Base-by-base conservation (phyloP, 1,140 invertebrate genomes). In the Limonius californicus region DNA sequence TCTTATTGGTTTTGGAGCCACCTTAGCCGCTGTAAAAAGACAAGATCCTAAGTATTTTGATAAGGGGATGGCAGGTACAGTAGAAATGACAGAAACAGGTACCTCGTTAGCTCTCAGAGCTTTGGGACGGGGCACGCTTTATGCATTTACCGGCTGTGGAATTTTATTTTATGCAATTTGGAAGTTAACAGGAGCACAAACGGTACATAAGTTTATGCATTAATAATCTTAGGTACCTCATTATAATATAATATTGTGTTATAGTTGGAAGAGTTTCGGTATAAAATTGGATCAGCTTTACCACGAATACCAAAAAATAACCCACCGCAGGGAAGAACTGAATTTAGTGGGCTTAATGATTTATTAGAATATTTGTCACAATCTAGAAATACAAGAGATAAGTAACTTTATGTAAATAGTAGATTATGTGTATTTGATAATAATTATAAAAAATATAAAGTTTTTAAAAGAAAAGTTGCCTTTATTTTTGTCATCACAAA, bases 151-250 rank as follows among this genome's bases (percentile, higher is more conserved):
- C 32, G 92, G 93, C 9, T 91, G 92, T 66, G 84, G 90, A 11
- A 72, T 91, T 47, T 78, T 96, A 57, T 91, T 88, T 74, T 94
- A 88, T 78, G 83, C 84, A 9, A 85, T 95, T 59, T 97, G 92
- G 91, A 96, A 95, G 80, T 68, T 94, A 6, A 87, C 91, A 27
- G 94, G 92, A 63, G 92, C 91, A 23, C 84, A 85, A 68, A 84
- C 89, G 83, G 87, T 90, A 73, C 79, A n/a, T n/a, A n/a, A n/a
- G n/a, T n/a, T n/a, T n/a, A n/a, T n/a, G n/a, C n/a, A 11, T 21
- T 23, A 30, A 53, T 50, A 27, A 1, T 27, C 8, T 57, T 35
- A 20, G 1, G 15, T n/a, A 53, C 2, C 18, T 1, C 27, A 1
- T 35, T 42, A 20, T 47, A 3, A 30, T n/a, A n/a, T n/a, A n/a